Conservation (phyloP, 1,140 invertebrate species). For the Linepithema humile region DNA sequence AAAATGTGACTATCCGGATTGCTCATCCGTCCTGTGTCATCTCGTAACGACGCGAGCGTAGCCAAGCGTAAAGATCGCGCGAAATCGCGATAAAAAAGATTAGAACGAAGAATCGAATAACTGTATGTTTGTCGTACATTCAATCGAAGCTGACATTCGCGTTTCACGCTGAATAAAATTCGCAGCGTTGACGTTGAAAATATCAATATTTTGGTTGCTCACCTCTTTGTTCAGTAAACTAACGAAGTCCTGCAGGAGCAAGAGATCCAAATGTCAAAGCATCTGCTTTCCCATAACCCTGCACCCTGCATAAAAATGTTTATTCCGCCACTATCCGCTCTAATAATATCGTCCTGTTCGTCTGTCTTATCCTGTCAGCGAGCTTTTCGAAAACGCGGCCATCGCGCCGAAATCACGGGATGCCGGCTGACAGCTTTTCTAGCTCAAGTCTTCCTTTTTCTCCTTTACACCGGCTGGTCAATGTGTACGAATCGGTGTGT, state of each 20-base stretch:
- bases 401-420: not conserved
- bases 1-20: not conserved
- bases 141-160: too few species aligned
- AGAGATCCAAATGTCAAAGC: not conserved
- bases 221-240: conserved; percentile 3
- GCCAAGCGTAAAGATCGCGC: not conserved
- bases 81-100: not conserved
- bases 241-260: not conserved
- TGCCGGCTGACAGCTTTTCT: not conserved
- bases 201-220: not conserved
- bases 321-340: not conserved
- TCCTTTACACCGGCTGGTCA: not conserved
- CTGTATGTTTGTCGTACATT: too few species aligned
- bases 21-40: not conserved
- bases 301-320: not conserved
- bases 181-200: too few species aligned
- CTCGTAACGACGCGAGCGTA: not conserved
- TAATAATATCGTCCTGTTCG: not conserved
- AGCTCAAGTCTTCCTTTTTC: not conserved
- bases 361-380: not conserved
- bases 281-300: not conserved
- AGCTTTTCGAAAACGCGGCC: not conserved
- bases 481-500: not conserved
- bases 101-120: too few species aligned
- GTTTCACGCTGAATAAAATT: not conserved